A percentile compares a stretch with the other conserved stretches of the same genome.
phyloP scores from a whole-genome alignment of 1,140 invertebrate species.

The Drosophila cardini region DNA sequence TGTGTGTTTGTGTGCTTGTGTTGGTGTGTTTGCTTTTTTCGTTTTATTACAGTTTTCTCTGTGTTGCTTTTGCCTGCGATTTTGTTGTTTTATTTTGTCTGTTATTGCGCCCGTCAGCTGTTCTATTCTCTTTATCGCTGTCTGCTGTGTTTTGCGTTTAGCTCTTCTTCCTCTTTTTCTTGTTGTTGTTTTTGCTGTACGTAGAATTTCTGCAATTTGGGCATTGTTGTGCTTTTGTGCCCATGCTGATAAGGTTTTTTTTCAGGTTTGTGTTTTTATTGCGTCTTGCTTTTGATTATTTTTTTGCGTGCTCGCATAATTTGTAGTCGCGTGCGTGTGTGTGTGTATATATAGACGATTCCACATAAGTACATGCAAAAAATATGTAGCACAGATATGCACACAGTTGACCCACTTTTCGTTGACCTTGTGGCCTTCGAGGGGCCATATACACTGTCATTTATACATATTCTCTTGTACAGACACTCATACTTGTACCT shows the following conservation, averaged over 20 bases:
- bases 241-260: constrained; percentile 31
- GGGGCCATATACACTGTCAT: constrained; percentile 27
- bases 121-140: constrained; percentile 51
- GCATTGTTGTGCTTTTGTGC: constrained; percentile 39
- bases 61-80: constrained; percentile 36
- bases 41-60: constrained; percentile 32
- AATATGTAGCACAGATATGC: constrained; percentile 59
- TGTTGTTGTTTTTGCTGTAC: constrained; percentile 12
- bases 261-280: constrained; percentile 36
- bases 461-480: constrained; percentile 16
- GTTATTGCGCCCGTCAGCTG: constrained; percentile 63
- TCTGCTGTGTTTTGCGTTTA: constrained; percentile 38
- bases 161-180: neutral
- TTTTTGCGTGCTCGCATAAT: constrained; percentile 44
- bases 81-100: constrained; percentile 27
- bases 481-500: constrained; percentile 28
- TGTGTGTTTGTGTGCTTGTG: constrained; percentile 21
- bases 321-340: constrained; percentile 12
- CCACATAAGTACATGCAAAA: constrained; percentile 21
- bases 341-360: neutral
- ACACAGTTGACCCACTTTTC: constrained; percentile 72
- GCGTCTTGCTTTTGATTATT: constrained; percentile 44
- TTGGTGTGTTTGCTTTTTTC: constrained; percentile 27
- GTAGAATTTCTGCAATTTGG: constrained; percentile 38
- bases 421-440: constrained; percentile 70